phyloP scores from a whole-genome alignment of 1,140 invertebrate genomes.

The Octopus sinensis region DNA sequence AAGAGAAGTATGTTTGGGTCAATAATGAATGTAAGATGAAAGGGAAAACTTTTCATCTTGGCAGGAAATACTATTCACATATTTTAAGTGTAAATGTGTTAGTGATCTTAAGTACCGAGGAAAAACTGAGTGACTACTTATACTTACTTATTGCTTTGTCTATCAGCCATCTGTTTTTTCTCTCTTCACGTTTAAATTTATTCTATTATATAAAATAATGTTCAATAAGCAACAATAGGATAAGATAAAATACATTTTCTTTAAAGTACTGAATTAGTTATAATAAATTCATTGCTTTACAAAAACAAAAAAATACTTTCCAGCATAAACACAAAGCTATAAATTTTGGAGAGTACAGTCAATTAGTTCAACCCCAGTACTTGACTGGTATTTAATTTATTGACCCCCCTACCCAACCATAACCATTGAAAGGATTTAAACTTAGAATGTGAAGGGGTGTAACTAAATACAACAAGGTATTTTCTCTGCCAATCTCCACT shows the following conservation, averaged over 20 bases:
- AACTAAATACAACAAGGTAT: too few relatives aligned
- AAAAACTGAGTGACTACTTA: not conserved
- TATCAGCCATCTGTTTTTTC: constrained; percentile 60
- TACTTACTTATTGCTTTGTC: constrained; percentile 61
- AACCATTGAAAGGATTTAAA: too few relatives aligned
- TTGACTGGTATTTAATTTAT: too few relatives aligned
- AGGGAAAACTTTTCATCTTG: too few relatives aligned
- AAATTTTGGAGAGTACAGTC: too few relatives aligned
- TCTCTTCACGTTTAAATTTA: constrained; percentile 71
- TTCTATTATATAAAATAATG: constrained; percentile 47
- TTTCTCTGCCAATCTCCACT: too few relatives aligned
- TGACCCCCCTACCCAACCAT: too few relatives aligned
- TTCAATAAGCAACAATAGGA: not conserved
- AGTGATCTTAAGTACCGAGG: not conserved
- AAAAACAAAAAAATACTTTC: too few relatives aligned
- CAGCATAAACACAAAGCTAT: too few relatives aligned
- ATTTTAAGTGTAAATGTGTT: not conserved
- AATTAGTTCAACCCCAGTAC: too few relatives aligned
- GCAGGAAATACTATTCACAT: not conserved
- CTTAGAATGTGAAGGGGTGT: too few relatives aligned
- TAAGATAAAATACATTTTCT: not conserved
- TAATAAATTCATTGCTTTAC: too few relatives aligned
- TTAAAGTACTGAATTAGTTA: not conserved
- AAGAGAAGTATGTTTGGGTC: not conserved
- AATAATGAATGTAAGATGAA: not conserved